Percentiles rank a stretch among this genome's conserved stretches.
phyloP scores from a whole-genome alignment of 2,888 invertebrate species.

The Quadroppia sp. region DNA sequence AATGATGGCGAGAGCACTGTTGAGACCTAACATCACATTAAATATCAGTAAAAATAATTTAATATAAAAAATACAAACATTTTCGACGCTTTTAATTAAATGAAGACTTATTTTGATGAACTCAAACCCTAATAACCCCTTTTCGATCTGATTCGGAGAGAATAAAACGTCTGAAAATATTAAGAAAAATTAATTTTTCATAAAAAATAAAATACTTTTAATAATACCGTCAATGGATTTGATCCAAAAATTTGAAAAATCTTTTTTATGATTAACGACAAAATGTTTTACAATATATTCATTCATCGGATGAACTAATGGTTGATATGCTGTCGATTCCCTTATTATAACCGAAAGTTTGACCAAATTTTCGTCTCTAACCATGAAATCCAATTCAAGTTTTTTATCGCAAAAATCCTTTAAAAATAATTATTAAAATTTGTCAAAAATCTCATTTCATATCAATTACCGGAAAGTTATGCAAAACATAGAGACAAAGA shows the following conservation, averaged over 20 bases:
- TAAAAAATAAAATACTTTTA: not conserved
- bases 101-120: slow-evolving; percentile 43
- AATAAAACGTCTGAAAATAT: slow-evolving; percentile 43
- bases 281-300: slow-evolving; percentile 35
- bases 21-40: slow-evolving; percentile 8
- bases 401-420: not conserved
- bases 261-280: slow-evolving; percentile 18
- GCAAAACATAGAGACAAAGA: not conserved
- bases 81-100: slow-evolving; percentile 36
- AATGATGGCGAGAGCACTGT: slow-evolving; percentile 33
- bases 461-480: slow-evolving; percentile 6
- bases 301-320: slow-evolving; percentile 45
- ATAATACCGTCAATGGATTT: slow-evolving; percentile 43
- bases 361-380: not conserved
- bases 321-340: slow-evolving; percentile 44
- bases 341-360: slow-evolving; percentile 23
- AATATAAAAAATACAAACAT: slow-evolving; percentile 40
- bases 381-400: not conserved
- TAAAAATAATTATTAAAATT: not conserved
- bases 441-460: not conserved
- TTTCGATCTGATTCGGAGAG: slow-evolving; percentile 42
- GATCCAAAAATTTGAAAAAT: slow-evolving; percentile 44
- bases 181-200: not conserved
- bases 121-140: slow-evolving; percentile 45
- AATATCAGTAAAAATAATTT: not conserved